Percentiles rank a stretch among this genome's conserved stretches.
Evolutionary conservation across 2,113 vertebrate species (phyloP).

Genomic region (Pica pica): DNA sequence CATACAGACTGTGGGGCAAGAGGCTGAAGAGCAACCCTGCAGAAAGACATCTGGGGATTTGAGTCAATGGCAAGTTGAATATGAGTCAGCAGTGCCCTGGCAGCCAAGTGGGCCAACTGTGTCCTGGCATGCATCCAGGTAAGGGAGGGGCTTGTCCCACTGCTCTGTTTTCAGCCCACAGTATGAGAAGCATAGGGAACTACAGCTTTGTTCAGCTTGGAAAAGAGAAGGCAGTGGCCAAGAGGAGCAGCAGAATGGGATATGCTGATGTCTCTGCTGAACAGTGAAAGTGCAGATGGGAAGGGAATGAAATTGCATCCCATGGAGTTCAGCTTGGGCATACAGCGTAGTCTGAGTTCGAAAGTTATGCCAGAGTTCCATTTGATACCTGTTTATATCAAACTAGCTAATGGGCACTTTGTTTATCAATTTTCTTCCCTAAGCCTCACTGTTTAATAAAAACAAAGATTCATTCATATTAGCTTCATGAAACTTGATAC

Average conservation of each 20-base stretch:
- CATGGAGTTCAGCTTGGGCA: neutral
- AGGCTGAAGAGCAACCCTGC: neutral
- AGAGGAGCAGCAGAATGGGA: neutral
- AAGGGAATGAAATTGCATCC: neutral
- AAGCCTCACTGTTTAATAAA: neutral
- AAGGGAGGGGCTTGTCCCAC: neutral
- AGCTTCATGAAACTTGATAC: neutral
- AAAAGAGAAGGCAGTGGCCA: neutral
- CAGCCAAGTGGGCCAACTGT: accelerated
- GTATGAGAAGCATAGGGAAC: neutral
- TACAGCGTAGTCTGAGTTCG: accelerated
- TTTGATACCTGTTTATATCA: neutral
- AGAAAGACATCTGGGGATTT: neutral
- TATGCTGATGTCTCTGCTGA: neutral
- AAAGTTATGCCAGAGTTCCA: neutral
- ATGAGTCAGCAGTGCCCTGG: neutral
- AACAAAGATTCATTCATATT: neutral
- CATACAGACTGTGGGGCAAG: neutral
- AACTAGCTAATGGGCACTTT: neutral
- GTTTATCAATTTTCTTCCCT: neutral
- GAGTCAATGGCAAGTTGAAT: neutral
- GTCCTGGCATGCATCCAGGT: accelerated
- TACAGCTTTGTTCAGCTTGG: neutral
- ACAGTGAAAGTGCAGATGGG: neutral
- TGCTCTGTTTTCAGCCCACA: neutral